These are phyloP conservation scores for Carposina sasakii DNA, from an alignment of 1,140 invertebrate genomes.

Conservation along the genomic window DNA sequence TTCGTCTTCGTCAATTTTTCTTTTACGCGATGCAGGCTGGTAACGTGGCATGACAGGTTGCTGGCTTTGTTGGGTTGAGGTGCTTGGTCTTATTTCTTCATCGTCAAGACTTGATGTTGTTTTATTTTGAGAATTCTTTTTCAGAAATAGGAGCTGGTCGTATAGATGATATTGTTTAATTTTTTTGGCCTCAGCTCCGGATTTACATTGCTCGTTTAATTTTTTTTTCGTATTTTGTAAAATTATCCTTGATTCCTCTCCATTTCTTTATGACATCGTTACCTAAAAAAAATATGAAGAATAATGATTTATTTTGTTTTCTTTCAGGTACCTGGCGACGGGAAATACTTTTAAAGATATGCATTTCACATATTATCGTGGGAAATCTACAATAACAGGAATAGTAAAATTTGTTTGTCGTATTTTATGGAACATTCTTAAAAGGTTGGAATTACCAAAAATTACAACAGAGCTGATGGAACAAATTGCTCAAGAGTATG, in stretches of 20 bases:
- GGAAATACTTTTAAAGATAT: conserved; percentile 16
- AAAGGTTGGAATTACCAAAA: background rate
- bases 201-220: conserved; percentile 21
- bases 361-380: conserved; percentile 16
- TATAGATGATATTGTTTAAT: conserved; percentile 27
- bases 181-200: conserved; percentile 18
- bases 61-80: conserved; percentile 21
- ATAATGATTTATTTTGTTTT: conserved; percentile 20
- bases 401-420: conserved; percentile 14
- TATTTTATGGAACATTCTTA: conserved; percentile 12
- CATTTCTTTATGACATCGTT: conserved; percentile 22
- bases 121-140: conserved; percentile 24
- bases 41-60: too few relatives aligned
- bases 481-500: conserved; percentile 19
- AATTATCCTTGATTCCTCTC: conserved; percentile 22
- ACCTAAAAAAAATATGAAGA: conserved; percentile 14
- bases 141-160: conserved; percentile 20
- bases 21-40: conserved; percentile 22
- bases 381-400: conserved; percentile 16
- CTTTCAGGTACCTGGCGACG: conserved; percentile 22
- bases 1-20: conserved; percentile 17
- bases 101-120: conserved; percentile 19
- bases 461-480: background rate
- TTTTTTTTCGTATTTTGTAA: conserved; percentile 22
- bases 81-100: conserved; percentile 23